Evolutionary conservation across 2,888 invertebrate species (phyloP).

Genomic region (Hyppa rectilinea): DNA sequence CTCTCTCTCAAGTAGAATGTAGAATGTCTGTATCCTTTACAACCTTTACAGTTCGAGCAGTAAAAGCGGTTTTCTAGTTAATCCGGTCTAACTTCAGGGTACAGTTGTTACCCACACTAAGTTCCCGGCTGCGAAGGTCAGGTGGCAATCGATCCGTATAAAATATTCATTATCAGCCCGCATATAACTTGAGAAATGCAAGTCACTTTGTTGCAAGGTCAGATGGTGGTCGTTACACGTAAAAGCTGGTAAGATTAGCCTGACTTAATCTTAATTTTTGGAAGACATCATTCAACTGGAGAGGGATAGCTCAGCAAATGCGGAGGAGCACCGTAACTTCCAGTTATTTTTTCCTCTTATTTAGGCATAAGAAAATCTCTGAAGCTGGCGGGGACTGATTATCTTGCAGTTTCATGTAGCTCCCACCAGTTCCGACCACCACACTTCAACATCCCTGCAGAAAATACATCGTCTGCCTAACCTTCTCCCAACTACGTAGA

Average conservation of each 20-base stretch:
- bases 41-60: constrained; percentile 6
- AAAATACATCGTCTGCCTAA: too few species aligned
- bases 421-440: too few species aligned
- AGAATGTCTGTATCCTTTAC: constrained; percentile 2
- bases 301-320: too few species aligned
- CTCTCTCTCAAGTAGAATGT: constrained; percentile 17
- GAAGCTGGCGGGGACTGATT: too few species aligned
- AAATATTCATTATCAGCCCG: constrained; percentile 20
- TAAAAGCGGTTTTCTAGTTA: constrained; percentile 15
- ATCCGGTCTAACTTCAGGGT: neutral
- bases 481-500: too few species aligned
- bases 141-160: constrained; percentile 21
- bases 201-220: constrained; percentile 7
- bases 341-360: too few species aligned
- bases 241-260: neutral
- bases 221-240: neutral
- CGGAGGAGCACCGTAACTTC: too few species aligned
- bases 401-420: too few species aligned
- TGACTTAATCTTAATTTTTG: neutral
- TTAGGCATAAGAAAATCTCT: too few species aligned
- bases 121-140: constrained; percentile 23
- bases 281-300: too few species aligned
- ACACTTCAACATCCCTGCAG: too few species aligned
- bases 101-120: neutral
- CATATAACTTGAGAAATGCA: constrained; percentile 17